Evolutionary conservation across 1,140 invertebrate species (phyloP).

Genomic region (Macrobrachium nipponense): DNA sequence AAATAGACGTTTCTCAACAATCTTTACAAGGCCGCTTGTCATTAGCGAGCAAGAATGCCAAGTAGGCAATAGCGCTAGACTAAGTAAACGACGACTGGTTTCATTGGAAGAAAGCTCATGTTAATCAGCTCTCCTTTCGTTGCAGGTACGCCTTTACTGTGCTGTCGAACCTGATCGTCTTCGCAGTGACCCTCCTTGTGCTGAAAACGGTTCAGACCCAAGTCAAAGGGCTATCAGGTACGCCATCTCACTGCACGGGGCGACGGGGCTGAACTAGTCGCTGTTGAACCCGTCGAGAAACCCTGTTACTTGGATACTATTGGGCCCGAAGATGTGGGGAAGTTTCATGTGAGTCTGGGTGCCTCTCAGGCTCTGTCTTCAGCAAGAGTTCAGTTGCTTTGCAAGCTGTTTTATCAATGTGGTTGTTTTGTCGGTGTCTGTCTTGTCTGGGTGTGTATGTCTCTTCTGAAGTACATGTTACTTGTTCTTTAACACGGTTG

Average conservation of each 20-base stretch:
- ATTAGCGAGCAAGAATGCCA: too few relatives aligned
- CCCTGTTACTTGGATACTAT: conserved; percentile 68
- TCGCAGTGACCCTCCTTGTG: conserved; percentile 76
- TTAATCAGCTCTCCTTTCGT: too few relatives aligned
- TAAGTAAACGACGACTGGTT: background rate
- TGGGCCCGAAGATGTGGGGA: conserved; percentile 77
- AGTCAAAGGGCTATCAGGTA: background rate
- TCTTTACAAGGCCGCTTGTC: too few relatives aligned
- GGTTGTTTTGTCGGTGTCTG: too few relatives aligned
- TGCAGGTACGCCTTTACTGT: conserved; percentile 81
- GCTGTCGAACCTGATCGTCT: conserved; percentile 78
- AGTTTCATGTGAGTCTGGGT: conserved; percentile 74
- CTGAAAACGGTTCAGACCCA: conserved; percentile 66
- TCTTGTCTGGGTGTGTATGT: too few relatives aligned
- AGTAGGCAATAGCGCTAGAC: background rate
- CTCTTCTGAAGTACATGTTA: too few relatives aligned
- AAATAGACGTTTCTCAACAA: too few relatives aligned
- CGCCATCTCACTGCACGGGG: background rate
- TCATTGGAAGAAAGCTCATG: background rate
- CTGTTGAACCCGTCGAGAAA: background rate
- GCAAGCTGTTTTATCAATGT: conserved; percentile 3
- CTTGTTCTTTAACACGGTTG: too few relatives aligned
- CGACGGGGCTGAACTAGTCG: background rate
- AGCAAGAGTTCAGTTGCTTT: background rate
- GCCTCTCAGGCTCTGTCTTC: background rate